A percentile compares a stretch with the other conserved stretches of the same genome.
phyloP scores from a whole-genome alignment of 2,113 vertebrate genomes.

The Eudorcas thomsonii region DNA sequence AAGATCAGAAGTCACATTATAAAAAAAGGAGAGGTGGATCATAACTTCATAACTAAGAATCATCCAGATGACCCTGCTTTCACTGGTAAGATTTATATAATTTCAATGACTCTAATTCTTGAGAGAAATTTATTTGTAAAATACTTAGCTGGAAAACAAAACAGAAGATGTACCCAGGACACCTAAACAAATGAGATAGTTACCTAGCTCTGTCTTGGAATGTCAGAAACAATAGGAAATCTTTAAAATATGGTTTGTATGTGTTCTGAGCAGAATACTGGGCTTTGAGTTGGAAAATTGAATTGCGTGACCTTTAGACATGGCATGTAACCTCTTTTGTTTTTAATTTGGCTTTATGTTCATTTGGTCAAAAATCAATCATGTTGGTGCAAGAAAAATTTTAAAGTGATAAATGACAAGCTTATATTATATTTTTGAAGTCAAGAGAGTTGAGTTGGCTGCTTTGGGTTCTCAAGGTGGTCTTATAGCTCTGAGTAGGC shows the following conservation, averaged over 20 bases:
- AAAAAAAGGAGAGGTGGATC: neutral
- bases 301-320: neutral
- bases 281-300: neutral
- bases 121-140: neutral
- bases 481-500: neutral
- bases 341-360: constrained; percentile 7
- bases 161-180: neutral
- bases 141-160: neutral
- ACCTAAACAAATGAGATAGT: neutral
- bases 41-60: neutral
- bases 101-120: neutral
- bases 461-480: neutral
- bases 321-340: neutral
- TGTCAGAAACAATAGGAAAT: neutral
- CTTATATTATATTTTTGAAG: neutral
- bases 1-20: neutral
- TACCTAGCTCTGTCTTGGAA: neutral
- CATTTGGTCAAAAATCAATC: neutral
- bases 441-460: neutral
- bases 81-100: neutral
- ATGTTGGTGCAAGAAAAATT: neutral
- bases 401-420: neutral
- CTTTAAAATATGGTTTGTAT: neutral
- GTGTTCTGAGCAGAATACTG: neutral
- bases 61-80: neutral